Percentiles rank a stretch among this genome's conserved stretches.
Conservation (phyloP, 2,888 invertebrate genomes). For the Heliconius aoede region DNA sequence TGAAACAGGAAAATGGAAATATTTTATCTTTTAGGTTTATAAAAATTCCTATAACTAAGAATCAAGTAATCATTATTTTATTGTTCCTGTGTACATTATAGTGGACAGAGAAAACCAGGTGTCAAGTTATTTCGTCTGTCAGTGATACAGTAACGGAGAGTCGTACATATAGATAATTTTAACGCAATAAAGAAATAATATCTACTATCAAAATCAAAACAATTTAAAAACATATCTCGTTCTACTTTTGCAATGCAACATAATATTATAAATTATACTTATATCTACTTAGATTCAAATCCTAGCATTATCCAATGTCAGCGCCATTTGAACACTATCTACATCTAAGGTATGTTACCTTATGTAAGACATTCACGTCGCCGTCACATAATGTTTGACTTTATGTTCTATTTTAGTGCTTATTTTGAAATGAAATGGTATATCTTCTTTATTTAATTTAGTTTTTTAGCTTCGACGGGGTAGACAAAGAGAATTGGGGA, state of each 20-base stretch:
- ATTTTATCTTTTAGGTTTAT: no score
- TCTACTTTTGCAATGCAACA: slow-evolving; percentile 4
- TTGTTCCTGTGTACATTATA: no score
- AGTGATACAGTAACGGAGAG: no score
- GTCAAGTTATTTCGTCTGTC: no score
- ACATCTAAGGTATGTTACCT: slow-evolving; percentile 35
- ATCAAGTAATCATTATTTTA: no score
- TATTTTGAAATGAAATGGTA: slow-evolving; percentile 35
- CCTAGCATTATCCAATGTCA: slow-evolving; percentile 42
- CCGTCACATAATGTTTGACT: slow-evolving; percentile 40
- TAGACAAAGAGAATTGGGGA: not conserved
- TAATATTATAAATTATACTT: not conserved
- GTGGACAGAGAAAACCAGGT: no score
- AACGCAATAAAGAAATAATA: not conserved
- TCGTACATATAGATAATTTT: not conserved
- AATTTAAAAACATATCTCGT: slow-evolving; percentile 23
- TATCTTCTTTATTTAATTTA: not conserved
- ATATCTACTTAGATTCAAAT: slow-evolving; percentile 14
- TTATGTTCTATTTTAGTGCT: slow-evolving; percentile 33
- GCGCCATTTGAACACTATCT: slow-evolving; percentile 39
- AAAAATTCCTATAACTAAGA: no score
- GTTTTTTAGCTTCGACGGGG: not conserved
- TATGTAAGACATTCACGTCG: slow-evolving; percentile 42
- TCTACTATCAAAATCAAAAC: not conserved
- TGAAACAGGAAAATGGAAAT: not conserved